phyloP scores from a whole-genome alignment of 1,140 invertebrate genomes.

The Sarcophaga bullata region DNA sequence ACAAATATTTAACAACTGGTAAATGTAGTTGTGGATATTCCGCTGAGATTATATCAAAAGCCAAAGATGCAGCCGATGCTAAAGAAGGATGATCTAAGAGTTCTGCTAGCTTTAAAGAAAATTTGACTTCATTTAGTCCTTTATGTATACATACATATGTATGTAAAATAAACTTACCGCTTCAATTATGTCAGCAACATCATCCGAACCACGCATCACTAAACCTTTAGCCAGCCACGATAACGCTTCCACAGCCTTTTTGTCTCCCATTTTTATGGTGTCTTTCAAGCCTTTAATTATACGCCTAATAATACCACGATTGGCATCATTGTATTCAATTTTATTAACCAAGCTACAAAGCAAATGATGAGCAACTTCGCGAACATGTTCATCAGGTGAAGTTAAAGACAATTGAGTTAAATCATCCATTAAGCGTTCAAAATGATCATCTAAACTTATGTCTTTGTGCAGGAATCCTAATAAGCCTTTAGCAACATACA shows the following conservation, averaged over 20 bases:
- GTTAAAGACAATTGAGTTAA: conserved; percentile 55
- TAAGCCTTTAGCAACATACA: conserved; percentile 60
- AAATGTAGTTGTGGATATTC: conserved; percentile 61
- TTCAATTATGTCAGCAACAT: conserved; percentile 58
- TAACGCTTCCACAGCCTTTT: conserved; percentile 56
- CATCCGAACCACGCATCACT: conserved; percentile 55
- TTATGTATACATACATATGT: too few species aligned
- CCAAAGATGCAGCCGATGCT: conserved; percentile 52
- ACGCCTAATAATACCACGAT: conserved; percentile 50
- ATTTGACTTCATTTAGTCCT: neutral
- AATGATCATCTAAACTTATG: conserved; percentile 59
- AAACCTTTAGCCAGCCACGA: conserved; percentile 62
- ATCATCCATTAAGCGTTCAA: conserved; percentile 58
- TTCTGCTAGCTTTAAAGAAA: conserved; percentile 53
- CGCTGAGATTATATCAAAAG: conserved; percentile 59
- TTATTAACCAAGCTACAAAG: conserved; percentile 63
- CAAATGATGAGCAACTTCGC: conserved; percentile 55
- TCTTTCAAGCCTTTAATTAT: conserved; percentile 49
- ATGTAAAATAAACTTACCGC: conserved; percentile 50
- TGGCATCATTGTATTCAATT: conserved; percentile 52
- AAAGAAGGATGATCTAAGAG: conserved; percentile 60
- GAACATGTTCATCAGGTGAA: conserved; percentile 51
- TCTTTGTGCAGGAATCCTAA: conserved; percentile 57
- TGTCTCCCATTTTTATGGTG: conserved; percentile 55
- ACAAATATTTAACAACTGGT: conserved; percentile 65